A percentile compares a stretch with the other conserved stretches of the same genome.
Conservation (phyloP, 2,797 vertebrate species). For the Microcaecilia unicolor region DNA sequence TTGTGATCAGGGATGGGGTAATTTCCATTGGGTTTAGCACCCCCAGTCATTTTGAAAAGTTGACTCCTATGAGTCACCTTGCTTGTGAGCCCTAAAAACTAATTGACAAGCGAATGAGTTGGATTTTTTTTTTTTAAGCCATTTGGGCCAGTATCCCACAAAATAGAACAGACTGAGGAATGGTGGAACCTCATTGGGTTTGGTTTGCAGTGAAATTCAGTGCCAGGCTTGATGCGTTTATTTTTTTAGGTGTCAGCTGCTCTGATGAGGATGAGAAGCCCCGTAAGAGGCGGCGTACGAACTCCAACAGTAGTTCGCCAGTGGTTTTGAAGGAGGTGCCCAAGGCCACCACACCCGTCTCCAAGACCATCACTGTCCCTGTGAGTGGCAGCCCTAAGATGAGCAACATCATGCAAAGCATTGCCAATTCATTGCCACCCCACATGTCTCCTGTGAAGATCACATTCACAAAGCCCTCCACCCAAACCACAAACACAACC, state of each 20-base stretch:
- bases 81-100: no score
- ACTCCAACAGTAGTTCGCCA: slow-evolving; percentile 89
- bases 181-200: no score
- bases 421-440: slow-evolving; percentile 92
- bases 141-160: no score
- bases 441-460: slow-evolving; percentile 98
- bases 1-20: no score
- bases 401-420: slow-evolving; percentile 98
- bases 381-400: slow-evolving; percentile 92
- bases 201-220: no score
- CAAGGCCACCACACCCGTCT: slow-evolving; percentile 70
- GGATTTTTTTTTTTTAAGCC: no score
- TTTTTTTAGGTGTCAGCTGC: slow-evolving; percentile 82
- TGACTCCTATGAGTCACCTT: no score
- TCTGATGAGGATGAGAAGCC: slow-evolving; percentile 97
- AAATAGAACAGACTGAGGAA: no score
- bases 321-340: slow-evolving; percentile 89
- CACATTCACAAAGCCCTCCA: slow-evolving; percentile 94
- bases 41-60: no score
- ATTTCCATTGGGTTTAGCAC: no score
- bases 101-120: no score
- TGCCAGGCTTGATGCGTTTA: background rate
- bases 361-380: slow-evolving; percentile 83
- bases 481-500: slow-evolving; percentile 86
- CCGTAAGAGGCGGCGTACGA: slow-evolving; percentile 88